Conservation (phyloP, 2,888 invertebrate genomes). For the Eulithis testata region DNA sequence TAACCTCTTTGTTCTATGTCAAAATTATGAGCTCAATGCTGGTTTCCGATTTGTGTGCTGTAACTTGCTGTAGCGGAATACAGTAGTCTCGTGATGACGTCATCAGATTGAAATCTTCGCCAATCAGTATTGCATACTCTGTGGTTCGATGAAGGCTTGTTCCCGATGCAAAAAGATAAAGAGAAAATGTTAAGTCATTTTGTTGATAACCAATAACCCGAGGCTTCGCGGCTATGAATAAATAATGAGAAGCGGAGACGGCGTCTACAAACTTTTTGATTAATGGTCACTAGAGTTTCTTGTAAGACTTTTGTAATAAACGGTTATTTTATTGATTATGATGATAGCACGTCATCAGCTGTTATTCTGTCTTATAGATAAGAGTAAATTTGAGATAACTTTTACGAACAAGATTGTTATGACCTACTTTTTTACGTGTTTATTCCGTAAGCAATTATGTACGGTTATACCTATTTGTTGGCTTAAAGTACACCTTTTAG, state of each 20-base stretch:
- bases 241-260: constrained; percentile 43
- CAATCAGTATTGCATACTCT: background rate
- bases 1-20: too few species aligned
- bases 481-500: too few species aligned
- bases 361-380: background rate
- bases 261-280: constrained; percentile 43
- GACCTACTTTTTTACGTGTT: too few species aligned
- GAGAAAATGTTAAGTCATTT: constrained; percentile 52
- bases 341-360: constrained; percentile 8
- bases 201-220: constrained; percentile 49
- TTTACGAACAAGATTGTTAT: too few species aligned
- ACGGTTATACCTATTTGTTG: too few species aligned
- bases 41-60: too few species aligned
- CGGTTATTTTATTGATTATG: constrained; percentile 29
- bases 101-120: background rate
- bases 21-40: too few species aligned
- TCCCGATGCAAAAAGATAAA: constrained; percentile 53
- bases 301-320: constrained; percentile 22
- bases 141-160: constrained; percentile 50
- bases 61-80: too few species aligned
- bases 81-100: too few species aligned
- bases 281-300: constrained; percentile 39
- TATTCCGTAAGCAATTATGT: too few species aligned
- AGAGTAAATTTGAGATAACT: too few species aligned
- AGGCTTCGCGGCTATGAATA: constrained; percentile 46